phyloP scores from a whole-genome alignment of 2,888 invertebrate species.

The Chymomyza procnemis region DNA sequence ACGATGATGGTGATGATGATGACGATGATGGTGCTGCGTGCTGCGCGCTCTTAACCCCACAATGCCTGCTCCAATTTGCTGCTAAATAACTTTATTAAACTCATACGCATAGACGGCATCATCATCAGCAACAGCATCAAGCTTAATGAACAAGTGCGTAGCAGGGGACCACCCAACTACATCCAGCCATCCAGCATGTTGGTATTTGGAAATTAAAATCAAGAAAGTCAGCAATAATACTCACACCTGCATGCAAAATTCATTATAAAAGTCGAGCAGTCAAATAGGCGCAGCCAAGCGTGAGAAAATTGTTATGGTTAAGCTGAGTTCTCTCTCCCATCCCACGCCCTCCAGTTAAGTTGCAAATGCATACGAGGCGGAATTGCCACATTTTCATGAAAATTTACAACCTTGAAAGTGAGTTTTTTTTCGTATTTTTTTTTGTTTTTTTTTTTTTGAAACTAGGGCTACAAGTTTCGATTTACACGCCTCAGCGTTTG shows the following conservation, averaged over 20 bases:
- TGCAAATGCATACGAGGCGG: too few species aligned
- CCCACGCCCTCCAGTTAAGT: too few species aligned
- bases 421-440: too few species aligned
- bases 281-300: background rate
- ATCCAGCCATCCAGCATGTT: background rate
- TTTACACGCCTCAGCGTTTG: too few species aligned
- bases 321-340: too few species aligned
- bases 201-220: conserved; percentile 29
- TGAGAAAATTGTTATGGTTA: too few species aligned
- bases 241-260: background rate
- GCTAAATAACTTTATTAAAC: conserved; percentile 7
- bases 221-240: conserved; percentile 5
- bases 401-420: too few species aligned
- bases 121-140: background rate
- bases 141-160: background rate
- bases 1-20: too few species aligned
- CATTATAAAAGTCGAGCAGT: background rate
- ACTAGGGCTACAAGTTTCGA: too few species aligned
- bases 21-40: background rate
- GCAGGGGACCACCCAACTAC: background rate
- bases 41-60: background rate
- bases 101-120: background rate
- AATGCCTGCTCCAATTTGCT: background rate
- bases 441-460: too few species aligned
- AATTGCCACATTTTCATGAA: too few species aligned